phyloP scores from a whole-genome alignment of 2,888 invertebrate species.

The Baronia brevicornis region DNA sequence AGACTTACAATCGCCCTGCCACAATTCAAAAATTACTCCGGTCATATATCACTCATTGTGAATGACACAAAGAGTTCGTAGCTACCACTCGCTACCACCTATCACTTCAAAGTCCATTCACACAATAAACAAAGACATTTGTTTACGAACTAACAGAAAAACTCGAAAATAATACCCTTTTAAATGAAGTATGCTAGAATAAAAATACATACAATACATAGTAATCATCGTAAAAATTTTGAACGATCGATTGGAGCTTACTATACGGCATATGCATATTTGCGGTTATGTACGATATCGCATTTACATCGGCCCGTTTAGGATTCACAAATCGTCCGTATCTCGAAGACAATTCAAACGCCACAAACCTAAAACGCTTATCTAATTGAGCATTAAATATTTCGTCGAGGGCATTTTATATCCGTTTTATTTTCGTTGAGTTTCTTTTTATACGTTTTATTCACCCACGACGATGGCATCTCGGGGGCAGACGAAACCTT shows the following conservation, averaged over 20 bases:
- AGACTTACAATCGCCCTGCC: conserved; percentile 48
- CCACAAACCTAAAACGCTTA: conserved; percentile 71
- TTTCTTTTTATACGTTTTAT: conserved; percentile 68
- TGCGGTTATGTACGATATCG: conserved; percentile 28
- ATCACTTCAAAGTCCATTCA: conserved; percentile 52
- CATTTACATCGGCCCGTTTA: conserved; percentile 41
- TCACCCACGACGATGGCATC: conserved; percentile 69
- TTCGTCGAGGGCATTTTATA: conserved; percentile 72
- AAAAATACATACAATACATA: too few relatives aligned
- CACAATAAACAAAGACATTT: conserved; percentile 64
- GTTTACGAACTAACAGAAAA: conserved; percentile 63
- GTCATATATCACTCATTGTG: conserved; percentile 75
- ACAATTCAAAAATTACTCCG: conserved; percentile 69
- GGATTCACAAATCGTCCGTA: conserved; percentile 52
- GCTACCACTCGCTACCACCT: conserved; percentile 63
- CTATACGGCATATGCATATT: conserved; percentile 21
- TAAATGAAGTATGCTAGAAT: conserved; percentile 32
- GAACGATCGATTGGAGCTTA: conserved; percentile 37
- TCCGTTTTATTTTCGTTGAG: conserved; percentile 65
- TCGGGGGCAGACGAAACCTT: conserved; percentile 59
- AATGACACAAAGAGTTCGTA: conserved; percentile 58
- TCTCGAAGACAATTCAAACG: conserved; percentile 60
- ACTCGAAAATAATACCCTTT: conserved; percentile 61
- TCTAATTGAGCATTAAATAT: conserved; percentile 75
- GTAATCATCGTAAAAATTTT: conserved; percentile 4